These are phyloP conservation scores for Columba guinea DNA, from an alignment of 2,797 vertebrate genomes.

Conservation along the genomic window DNA sequence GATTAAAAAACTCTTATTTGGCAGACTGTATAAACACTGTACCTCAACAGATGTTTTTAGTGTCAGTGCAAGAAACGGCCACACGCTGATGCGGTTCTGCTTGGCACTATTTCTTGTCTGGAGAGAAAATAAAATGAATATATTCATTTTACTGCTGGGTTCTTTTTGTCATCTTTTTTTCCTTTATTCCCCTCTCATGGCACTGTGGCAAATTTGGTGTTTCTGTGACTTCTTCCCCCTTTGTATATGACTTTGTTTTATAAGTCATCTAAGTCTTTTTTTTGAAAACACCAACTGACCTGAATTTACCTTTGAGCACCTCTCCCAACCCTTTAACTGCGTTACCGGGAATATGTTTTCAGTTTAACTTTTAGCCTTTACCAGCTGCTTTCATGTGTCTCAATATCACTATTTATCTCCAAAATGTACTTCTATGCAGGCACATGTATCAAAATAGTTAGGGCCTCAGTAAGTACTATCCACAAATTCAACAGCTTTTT, in stretches of 20 bases:
- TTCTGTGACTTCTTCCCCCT: conserved; percentile 9
- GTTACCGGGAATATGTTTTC: conserved; percentile 54
- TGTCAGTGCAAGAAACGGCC: conserved; percentile 60
- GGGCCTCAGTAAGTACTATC: conserved; percentile 19
- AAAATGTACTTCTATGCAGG: conserved; percentile 36
- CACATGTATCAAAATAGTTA: conserved; percentile 51
- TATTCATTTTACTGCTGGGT: conserved; percentile 46
- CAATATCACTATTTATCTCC: conserved; percentile 14
- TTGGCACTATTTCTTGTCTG: conserved; percentile 63
- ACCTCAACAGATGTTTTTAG: conserved; percentile 70
- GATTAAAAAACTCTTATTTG: conserved; percentile 64
- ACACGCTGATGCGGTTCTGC: conserved; percentile 68
- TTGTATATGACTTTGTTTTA: neutral
- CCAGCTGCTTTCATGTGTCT: conserved; percentile 35
- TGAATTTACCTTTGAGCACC: conserved; percentile 56
- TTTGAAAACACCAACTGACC: neutral
- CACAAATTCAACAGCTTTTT: conserved; percentile 56
- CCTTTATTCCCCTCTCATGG: conserved; percentile 4
- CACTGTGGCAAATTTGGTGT: conserved; percentile 22
- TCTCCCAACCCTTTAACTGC: conserved; percentile 15
- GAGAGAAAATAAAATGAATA: conserved; percentile 49
- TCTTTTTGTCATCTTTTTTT: conserved; percentile 30
- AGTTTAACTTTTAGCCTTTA: conserved; percentile 14
- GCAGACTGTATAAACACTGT: conserved; percentile 33
- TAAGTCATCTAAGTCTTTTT: neutral